Evolutionary conservation across 1,140 invertebrate species (phyloP).

Genomic region (Euura saliciscinereae): DNA sequence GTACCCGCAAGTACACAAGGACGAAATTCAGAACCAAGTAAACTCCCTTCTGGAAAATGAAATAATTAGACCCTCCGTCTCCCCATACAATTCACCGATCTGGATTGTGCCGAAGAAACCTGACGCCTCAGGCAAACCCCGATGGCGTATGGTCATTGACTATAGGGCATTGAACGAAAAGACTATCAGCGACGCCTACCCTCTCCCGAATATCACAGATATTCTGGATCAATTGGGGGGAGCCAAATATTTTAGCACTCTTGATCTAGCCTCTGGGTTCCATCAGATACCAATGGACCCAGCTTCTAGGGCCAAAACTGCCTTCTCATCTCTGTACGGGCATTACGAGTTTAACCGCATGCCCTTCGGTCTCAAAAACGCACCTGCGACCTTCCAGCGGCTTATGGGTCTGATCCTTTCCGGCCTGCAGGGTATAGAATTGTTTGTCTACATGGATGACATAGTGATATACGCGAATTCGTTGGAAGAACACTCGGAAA

Average conservation of each 20-base stretch:
- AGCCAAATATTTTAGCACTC: constrained; percentile 43
- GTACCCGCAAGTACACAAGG: constrained; percentile 22
- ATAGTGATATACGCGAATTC: constrained; percentile 43
- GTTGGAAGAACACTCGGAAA: constrained; percentile 43
- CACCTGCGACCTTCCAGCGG: constrained; percentile 45
- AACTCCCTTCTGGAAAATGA: constrained; percentile 33
- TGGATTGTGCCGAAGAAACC: constrained; percentile 49
- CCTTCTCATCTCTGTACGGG: constrained; percentile 39
- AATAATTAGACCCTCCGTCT: constrained; percentile 43
- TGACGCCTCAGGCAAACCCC: constrained; percentile 41
- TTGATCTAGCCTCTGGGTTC: too few relatives aligned
- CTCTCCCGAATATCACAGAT: too few relatives aligned
- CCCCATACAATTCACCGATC: constrained; percentile 42
- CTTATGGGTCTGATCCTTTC: constrained; percentile 39
- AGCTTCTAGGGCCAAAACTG: constrained; percentile 49
- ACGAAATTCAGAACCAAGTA: constrained; percentile 35
- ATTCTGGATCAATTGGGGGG: constrained; percentile 46
- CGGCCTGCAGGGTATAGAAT: constrained; percentile 26
- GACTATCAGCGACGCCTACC: constrained; percentile 54
- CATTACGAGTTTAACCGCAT: constrained; percentile 35
- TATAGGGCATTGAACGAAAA: constrained; percentile 49
- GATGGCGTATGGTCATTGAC: constrained; percentile 51
- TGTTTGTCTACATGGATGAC: constrained; percentile 57
- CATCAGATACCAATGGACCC: constrained; percentile 53
- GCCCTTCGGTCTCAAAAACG: too few relatives aligned